Evolutionary conservation across 1,140 invertebrate genomes (phyloP), one percentile per base, ranked within the genome.

Genomic region (Daktulosphaira vitifoliae): DNA sequence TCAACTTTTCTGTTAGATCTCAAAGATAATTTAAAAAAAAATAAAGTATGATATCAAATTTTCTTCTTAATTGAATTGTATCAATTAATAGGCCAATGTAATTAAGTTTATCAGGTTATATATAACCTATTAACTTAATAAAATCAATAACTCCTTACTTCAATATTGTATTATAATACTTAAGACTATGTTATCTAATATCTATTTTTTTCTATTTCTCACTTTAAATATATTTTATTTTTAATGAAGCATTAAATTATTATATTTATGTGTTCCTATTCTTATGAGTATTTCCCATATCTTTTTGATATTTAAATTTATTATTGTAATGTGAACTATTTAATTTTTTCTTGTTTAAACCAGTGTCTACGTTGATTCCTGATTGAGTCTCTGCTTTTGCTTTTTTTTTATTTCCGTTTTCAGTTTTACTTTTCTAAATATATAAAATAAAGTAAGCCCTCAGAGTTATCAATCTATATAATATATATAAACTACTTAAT

Each of bases 121-220:
- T n/a, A n/a, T n/a, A n/a, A n/a, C n/a, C n/a, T n/a, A n/a, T 37
- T 13, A 22, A 38, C 18, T 15, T 23, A 56, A 42, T 25, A 13
- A 7, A 18, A 42, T 56, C 16, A 39, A 16, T 39, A 39, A 16
- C 6, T 2, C 16, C 23, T 39, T 44, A 42, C 6, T 44, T 1
- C 3, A 25, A 18, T 33, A 44, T 16, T 44, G 15, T 44, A 44
- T 11, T 44, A 48, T 33, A 29, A 25, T 62, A 62, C 56, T 62
- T 62, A 62, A n/a, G n/a, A 46, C 42, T 59, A 59, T 48, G n/a
- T n/a, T n/a, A n/a, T n/a, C 26, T 59, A 46, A 1, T 62, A 62
- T 6, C 1, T 18, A 25, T 29, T 29, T 33, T 48, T 20, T 53
- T 48, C 22, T 62, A 62, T 29, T 44, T 6, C 22, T 44, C 39